Evolutionary conservation across 2,797 vertebrate genomes (phyloP).

Genomic region (Hafferia zeledoni): DNA sequence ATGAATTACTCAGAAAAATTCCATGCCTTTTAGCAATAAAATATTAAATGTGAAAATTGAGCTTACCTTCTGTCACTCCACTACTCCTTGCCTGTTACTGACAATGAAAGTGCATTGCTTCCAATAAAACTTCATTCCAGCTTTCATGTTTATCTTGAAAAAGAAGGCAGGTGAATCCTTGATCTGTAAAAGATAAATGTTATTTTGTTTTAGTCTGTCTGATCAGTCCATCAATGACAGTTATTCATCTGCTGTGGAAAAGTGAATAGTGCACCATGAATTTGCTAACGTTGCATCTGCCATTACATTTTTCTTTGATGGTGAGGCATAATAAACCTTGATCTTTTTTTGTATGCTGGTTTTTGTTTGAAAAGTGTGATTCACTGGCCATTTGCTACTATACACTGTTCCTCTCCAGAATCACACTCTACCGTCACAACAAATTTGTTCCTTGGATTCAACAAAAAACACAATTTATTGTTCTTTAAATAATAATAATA

Average conservation of each 20-base stretch:
- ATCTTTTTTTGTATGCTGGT: not conserved
- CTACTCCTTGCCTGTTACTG: not conserved
- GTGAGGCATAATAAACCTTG: conserved; percentile 51
- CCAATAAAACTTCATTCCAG: conserved; percentile 15
- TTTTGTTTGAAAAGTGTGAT: conserved; percentile 29
- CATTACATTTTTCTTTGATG: not conserved
- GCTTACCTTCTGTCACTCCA: conserved; percentile 13
- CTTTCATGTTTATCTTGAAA: conserved; percentile 10
- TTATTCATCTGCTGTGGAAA: conserved; percentile 13
- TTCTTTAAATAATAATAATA: not conserved
- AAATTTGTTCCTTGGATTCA: not conserved
- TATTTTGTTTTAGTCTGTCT: conserved; percentile 21
- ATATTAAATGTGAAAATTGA: not conserved
- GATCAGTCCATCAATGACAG: conserved; percentile 38
- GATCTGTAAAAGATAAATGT: conserved; percentile 46
- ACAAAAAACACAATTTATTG: not conserved
- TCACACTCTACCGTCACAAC: not conserved
- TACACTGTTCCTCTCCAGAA: not conserved
- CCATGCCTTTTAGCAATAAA: not conserved
- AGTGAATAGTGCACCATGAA: not conserved
- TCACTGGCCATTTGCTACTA: not conserved
- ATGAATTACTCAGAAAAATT: not conserved
- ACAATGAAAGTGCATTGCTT: not conserved
- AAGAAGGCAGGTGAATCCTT: conserved; percentile 22
- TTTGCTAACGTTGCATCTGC: conserved; percentile 40